Evolutionary conservation across 2,113 vertebrate species (phyloP).

Genomic region (Setophaga kirtlandii): DNA sequence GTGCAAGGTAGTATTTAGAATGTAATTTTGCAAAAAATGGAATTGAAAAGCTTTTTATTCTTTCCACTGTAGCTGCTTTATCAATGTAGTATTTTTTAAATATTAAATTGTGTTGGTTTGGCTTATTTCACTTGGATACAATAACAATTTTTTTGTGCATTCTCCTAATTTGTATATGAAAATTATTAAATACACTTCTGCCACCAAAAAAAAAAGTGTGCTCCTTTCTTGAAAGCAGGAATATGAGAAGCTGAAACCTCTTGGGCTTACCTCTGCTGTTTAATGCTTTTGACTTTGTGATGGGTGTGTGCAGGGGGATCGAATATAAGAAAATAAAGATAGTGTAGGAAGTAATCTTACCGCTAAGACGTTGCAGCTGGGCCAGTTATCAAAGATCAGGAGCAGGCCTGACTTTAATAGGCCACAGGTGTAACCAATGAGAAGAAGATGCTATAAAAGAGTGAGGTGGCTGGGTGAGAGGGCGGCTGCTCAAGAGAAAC

Average conservation of each 20-base stretch:
- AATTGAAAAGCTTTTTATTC: background rate
- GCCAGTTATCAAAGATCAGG: no score
- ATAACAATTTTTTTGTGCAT: background rate
- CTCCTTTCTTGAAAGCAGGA: background rate
- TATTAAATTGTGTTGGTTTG: background rate
- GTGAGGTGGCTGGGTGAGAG: no score
- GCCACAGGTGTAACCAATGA: no score
- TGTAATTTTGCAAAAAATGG: background rate
- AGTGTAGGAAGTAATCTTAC: no score
- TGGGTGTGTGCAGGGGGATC: no score
- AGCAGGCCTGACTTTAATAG: no score
- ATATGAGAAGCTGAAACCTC: background rate
- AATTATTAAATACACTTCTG: conserved; percentile 33
- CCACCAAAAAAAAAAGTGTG: background rate
- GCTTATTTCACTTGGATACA: background rate
- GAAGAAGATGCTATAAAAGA: no score
- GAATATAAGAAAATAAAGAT: no score
- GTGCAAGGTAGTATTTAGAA: background rate
- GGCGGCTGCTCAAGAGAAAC: no score
- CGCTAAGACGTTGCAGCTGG: no score
- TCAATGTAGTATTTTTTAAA: background rate
- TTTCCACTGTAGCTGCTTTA: background rate
- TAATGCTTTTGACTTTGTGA: fast-evolving
- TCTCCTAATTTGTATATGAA: background rate
- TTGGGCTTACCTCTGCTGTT: background rate